These are phyloP conservation scores for Acronicta alni DNA, from an alignment of 2,888 invertebrate genomes.

Conservation along the genomic window DNA sequence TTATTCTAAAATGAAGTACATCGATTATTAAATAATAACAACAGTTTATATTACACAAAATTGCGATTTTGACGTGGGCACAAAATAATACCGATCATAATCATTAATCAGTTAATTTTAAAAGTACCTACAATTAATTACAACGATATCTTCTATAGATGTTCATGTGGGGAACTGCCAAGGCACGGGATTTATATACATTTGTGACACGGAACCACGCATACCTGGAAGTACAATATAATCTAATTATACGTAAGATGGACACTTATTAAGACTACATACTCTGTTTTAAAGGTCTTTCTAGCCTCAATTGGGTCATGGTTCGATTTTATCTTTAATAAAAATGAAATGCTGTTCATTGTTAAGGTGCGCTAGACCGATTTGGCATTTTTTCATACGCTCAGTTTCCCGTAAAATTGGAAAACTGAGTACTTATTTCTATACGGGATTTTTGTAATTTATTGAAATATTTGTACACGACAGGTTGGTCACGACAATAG, in stretches of 20 bases:
- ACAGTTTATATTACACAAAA: constrained; percentile 30
- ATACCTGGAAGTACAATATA: constrained; percentile 82
- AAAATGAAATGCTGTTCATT: no score
- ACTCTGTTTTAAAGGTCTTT: no score
- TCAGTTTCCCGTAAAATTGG: no score
- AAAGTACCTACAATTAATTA: constrained; percentile 48
- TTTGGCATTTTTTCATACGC: no score
- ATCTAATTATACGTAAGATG: background rate
- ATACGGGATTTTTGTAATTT: no score
- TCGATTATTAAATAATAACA: constrained; percentile 53
- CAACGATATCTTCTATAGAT: constrained; percentile 25
- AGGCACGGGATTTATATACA: constrained; percentile 91
- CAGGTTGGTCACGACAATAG: no score
- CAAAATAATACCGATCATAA: constrained; percentile 25
- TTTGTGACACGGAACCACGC: constrained; percentile 90
- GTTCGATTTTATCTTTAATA: no score
- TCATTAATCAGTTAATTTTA: constrained; percentile 37
- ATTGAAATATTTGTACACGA: no score
- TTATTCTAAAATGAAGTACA: constrained; percentile 73
- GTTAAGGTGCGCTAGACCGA: no score
- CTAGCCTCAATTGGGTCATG: no score
- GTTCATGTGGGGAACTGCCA: constrained; percentile 87
- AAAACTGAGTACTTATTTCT: no score
- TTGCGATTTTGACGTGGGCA: constrained; percentile 51
- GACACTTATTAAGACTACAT: no score